Evolutionary conservation across 2,113 vertebrate species (phyloP).

Genomic region (Xerus inauris): DNA sequence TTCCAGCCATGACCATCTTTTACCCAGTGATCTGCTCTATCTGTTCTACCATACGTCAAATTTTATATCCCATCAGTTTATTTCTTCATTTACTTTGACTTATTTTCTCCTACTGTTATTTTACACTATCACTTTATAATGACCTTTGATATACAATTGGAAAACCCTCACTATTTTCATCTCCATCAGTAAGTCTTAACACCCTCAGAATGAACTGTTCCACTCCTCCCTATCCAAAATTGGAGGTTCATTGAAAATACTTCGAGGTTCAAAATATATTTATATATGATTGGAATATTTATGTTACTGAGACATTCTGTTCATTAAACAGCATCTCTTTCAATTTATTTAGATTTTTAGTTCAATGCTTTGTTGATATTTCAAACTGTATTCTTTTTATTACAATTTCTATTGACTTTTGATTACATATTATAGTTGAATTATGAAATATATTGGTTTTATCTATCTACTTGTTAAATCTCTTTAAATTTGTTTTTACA

Average conservation of each 20-base stretch:
- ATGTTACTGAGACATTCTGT: neutral
- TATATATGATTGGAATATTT: neutral
- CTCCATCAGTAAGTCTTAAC: neutral
- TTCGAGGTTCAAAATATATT: neutral
- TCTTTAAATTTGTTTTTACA: neutral
- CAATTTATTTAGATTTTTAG: neutral
- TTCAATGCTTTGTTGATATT: neutral
- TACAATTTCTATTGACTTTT: neutral
- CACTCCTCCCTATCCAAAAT: neutral
- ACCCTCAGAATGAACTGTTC: neutral
- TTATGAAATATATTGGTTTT: neutral
- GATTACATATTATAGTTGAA: neutral
- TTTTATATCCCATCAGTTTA: neutral
- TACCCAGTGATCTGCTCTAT: neutral
- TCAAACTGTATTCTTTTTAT: neutral
- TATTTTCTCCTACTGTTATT: neutral
- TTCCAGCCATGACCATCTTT: neutral
- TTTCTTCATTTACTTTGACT: neutral
- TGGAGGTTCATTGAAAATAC: neutral
- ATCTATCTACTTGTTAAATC: neutral
- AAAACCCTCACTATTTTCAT: neutral
- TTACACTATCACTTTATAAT: neutral
- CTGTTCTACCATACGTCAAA: neutral
- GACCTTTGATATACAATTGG: neutral
- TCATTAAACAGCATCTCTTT: neutral